A percentile compares a stretch with the other conserved stretches of the same genome.
These are phyloP conservation scores for Thymelicus lineola DNA, from an alignment of 2,888 invertebrate species.

Conservation along the genomic window DNA sequence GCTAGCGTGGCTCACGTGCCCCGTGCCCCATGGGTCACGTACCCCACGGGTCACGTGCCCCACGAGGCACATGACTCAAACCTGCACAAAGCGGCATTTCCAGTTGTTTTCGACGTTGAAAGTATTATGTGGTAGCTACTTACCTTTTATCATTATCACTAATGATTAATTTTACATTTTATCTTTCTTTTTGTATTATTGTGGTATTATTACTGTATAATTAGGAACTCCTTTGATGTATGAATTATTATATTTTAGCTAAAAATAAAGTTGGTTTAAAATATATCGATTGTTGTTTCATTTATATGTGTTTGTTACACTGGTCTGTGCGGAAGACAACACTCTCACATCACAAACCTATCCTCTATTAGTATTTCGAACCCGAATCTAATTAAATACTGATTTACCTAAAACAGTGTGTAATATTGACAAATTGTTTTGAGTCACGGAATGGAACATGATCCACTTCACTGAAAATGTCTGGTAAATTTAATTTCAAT, in stretches of 20 bases:
- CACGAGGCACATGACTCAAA: neutral
- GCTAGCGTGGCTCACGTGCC: slow-evolving; percentile 24
- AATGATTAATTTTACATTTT: slow-evolving; percentile 47
- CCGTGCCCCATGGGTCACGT: no score
- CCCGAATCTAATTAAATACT: no score
- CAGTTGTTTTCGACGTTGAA: slow-evolving; percentile 47
- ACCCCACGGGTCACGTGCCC: no score
- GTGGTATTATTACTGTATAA: slow-evolving; percentile 77
- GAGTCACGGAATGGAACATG: no score
- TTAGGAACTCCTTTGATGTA: slow-evolving; percentile 84
- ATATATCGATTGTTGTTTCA: slow-evolving; percentile 62
- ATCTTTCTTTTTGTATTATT: slow-evolving; percentile 61
- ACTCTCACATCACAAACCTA: no score
- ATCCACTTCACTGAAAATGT: no score
- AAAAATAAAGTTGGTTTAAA: slow-evolving; percentile 86
- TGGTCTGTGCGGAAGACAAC: no score
- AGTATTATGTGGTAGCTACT: slow-evolving; percentile 71
- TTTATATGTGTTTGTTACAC: slow-evolving; percentile 44
- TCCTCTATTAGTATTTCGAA: no score
- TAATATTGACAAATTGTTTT: no score
- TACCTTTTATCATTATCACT: slow-evolving; percentile 54
- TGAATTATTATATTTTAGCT: slow-evolving; percentile 85
- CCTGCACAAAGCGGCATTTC: slow-evolving; percentile 40
- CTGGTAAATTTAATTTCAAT: no score
- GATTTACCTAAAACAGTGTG: no score